These are phyloP conservation scores for Osmerus mordax DNA, from an alignment of 2,113 vertebrate genomes.

Conservation along the genomic window DNA sequence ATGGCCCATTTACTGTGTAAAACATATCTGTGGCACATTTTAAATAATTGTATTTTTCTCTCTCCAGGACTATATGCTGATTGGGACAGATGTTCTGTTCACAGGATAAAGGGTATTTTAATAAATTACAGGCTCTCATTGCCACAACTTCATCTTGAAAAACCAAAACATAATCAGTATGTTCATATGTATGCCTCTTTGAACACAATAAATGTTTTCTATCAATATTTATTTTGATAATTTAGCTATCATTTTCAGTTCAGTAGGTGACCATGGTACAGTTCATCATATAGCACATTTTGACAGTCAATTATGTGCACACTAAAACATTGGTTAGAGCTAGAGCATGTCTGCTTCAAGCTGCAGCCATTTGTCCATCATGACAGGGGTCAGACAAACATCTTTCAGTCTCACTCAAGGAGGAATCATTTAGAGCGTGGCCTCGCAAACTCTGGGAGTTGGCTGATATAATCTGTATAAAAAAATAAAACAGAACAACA, in stretches of 20 bases:
- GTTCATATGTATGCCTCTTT: too few relatives aligned
- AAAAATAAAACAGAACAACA: neutral
- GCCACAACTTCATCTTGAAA: too few relatives aligned
- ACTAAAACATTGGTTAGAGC: too few relatives aligned
- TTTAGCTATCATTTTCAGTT: too few relatives aligned
- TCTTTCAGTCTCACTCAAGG: constrained; percentile 45
- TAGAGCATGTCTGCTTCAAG: constrained; percentile 14
- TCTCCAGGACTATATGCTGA: constrained; percentile 64
- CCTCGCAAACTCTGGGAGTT: constrained; percentile 87
- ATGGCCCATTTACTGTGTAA: too few relatives aligned
- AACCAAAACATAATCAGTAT: too few relatives aligned
- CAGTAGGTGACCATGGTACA: too few relatives aligned
- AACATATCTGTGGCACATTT: neutral
- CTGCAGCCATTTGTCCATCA: constrained; percentile 6
- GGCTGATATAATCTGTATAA: constrained; percentile 80
- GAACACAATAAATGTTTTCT: too few relatives aligned
- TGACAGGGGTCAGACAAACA: neutral
- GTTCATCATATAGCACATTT: too few relatives aligned
- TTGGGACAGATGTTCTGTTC: constrained; percentile 71
- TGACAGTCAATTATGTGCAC: too few relatives aligned
- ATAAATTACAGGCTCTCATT: too few relatives aligned
- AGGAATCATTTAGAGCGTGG: constrained; percentile 62
- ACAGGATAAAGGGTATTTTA: constrained; percentile 16
- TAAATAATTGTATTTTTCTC: neutral
- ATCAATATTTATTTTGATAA: too few relatives aligned